Conservation (phyloP, 1,140 invertebrate species). For the Lethrus apterus region DNA sequence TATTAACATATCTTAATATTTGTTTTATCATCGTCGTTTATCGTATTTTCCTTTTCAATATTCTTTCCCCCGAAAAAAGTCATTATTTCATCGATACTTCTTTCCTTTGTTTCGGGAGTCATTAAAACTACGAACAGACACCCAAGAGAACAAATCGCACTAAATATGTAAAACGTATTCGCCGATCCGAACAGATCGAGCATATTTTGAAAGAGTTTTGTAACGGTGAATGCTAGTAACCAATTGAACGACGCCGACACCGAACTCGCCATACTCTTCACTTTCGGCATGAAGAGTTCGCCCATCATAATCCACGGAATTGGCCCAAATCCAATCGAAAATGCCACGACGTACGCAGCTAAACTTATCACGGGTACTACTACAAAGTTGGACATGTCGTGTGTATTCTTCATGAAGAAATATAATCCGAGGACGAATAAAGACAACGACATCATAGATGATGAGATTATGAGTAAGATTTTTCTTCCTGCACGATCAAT, state of each 20-base stretch:
- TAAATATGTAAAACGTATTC: constrained; percentile 48
- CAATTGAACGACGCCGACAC: constrained; percentile 47
- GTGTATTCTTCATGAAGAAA: constrained; percentile 36
- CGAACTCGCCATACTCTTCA: constrained; percentile 45
- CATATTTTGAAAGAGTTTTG: constrained; percentile 44
- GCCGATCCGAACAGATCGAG: constrained; percentile 43
- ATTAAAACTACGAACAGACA: constrained; percentile 45
- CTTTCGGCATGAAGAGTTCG: constrained; percentile 43
- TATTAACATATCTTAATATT: neutral
- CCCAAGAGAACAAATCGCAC: constrained; percentile 45
- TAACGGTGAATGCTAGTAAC: constrained; percentile 49
- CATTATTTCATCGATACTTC: constrained; percentile 48
- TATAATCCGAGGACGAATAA: constrained; percentile 39
- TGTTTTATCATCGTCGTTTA: too few relatives aligned
- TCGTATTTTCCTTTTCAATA: neutral
- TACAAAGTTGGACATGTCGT: constrained; percentile 18
- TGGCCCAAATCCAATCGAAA: constrained; percentile 51
- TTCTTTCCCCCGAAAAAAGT: constrained; percentile 40
- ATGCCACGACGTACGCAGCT: constrained; percentile 68
- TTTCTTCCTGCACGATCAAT: constrained; percentile 46
- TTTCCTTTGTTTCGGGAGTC: constrained; percentile 55
- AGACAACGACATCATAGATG: constrained; percentile 41
- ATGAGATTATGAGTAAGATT: constrained; percentile 47
- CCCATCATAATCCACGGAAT: constrained; percentile 45
- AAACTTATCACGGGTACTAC: constrained; percentile 56